phyloP scores from a whole-genome alignment of 2,888 invertebrate genomes.

The Rhamphomyia laevipes region DNA sequence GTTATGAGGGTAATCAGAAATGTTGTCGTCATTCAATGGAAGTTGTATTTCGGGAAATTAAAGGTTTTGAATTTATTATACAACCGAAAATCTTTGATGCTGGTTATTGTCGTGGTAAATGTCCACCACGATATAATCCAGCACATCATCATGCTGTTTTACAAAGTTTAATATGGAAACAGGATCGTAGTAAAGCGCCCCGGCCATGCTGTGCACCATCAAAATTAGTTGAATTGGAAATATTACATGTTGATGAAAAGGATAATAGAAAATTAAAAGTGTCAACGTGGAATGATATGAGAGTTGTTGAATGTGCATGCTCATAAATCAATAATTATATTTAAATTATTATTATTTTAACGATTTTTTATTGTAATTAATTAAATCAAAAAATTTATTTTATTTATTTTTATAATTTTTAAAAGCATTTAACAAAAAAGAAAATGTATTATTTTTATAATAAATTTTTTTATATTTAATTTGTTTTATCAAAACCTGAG shows the following conservation, averaged over 20 bases:
- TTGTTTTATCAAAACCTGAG: no score
- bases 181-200: conserved; percentile 41
- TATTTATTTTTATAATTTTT: no score
- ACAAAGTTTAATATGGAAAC: conserved; percentile 54
- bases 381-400: no score
- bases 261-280: conserved; percentile 49
- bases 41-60: conserved; percentile 52
- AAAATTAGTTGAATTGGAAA: conserved; percentile 50
- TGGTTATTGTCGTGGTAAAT: conserved; percentile 57
- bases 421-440: no score
- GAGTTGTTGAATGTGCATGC: conserved; percentile 60
- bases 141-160: conserved; percentile 59
- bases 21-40: conserved; percentile 57
- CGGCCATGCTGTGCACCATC: conserved; percentile 60
- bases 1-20: conserved; percentile 41
- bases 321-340: conserved; percentile 35
- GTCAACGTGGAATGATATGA: conserved; percentile 58
- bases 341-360: no score
- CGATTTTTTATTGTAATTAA: no score
- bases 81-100: conserved; percentile 60
- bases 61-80: conserved; percentile 51
- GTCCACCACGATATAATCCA: conserved; percentile 54
- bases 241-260: conserved; percentile 52
- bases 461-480: no score
- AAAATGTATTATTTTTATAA: no score